A percentile compares a stretch with the other conserved stretches of the same genome.
Evolutionary conservation across 1,140 invertebrate species (phyloP).

Genomic region (Chymomyza costata): DNA sequence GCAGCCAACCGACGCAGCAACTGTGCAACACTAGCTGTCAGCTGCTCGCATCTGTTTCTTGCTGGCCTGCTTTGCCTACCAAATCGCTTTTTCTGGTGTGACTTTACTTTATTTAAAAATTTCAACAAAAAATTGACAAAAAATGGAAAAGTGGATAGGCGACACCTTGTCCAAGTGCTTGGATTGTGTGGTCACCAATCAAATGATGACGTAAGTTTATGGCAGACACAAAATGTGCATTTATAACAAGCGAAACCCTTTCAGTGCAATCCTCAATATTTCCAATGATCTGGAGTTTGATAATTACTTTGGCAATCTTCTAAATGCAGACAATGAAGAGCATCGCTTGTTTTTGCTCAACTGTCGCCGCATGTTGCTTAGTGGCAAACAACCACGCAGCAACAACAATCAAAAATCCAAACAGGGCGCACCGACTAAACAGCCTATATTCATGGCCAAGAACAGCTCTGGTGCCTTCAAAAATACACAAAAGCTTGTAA

Average conservation of each 20-base stretch:
- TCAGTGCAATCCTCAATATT: conserved; percentile 80
- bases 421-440: conserved; percentile 18
- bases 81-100: conserved; percentile 4
- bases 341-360: conserved; percentile 82
- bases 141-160: conserved; percentile 68
- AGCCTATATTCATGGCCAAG: conserved; percentile 1
- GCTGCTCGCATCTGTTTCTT: conserved; percentile 2
- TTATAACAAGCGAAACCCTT: no score
- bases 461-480: conserved; percentile 74
- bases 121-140: neutral
- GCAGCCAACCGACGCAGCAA: neutral
- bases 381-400: conserved; percentile 74
- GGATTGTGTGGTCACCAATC: conserved; percentile 80
- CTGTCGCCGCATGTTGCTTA: conserved; percentile 78
- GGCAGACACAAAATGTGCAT: neutral
- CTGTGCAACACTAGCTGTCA: conserved; percentile 25
- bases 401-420: conserved; percentile 37
- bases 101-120: conserved; percentile 9
- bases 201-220: conserved; percentile 79
- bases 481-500: conserved; percentile 86
- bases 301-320: conserved; percentile 81
- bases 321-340: conserved; percentile 80
- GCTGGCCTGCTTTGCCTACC: no score
- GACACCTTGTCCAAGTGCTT: conserved; percentile 76
- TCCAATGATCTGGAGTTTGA: conserved; percentile 82